phyloP scores from a whole-genome alignment of 1,140 invertebrate species.

The Pantala flavescens region DNA sequence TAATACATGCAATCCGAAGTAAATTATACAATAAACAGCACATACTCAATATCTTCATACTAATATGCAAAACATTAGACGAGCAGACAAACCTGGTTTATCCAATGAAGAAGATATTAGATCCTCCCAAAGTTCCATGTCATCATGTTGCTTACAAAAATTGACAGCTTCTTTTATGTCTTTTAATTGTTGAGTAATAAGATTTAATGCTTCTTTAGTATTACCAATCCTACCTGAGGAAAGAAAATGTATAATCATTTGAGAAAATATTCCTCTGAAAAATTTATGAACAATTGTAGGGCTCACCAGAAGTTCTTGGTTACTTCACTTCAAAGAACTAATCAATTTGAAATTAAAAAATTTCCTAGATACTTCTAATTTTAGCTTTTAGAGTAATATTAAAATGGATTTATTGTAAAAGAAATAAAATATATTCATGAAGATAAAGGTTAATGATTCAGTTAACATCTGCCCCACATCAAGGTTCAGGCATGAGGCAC shows the following conservation, averaged over 20 bases:
- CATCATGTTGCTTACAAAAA: slow-evolving; percentile 95
- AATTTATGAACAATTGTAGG: slow-evolving; percentile 17
- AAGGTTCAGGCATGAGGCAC: no score
- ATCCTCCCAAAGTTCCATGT: slow-evolving; percentile 88
- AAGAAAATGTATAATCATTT: slow-evolving; percentile 20
- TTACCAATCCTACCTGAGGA: slow-evolving; percentile 75
- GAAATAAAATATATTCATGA: no score
- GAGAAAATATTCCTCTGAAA: no score
- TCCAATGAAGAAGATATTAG: slow-evolving; percentile 81
- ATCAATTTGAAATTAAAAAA: slow-evolving; percentile 14
- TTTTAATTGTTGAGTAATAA: slow-evolving; percentile 76
- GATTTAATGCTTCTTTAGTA: slow-evolving; percentile 75
- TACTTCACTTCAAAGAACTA: no score
- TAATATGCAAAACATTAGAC: slow-evolving; percentile 13
- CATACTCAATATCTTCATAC: neutral
- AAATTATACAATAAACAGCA: neutral
- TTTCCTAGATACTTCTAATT: no score
- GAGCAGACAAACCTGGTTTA: slow-evolving; percentile 58
- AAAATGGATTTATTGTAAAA: no score
- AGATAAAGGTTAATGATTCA: no score
- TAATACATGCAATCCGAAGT: neutral
- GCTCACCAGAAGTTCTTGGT: slow-evolving; percentile 13
- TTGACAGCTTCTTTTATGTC: slow-evolving; percentile 89
- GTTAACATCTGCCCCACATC: no score
- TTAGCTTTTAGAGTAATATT: no score